Evolutionary conservation across 92 coral and sea anemone genomes (phyloP).

Genomic region (Siderastrea siderea): DNA sequence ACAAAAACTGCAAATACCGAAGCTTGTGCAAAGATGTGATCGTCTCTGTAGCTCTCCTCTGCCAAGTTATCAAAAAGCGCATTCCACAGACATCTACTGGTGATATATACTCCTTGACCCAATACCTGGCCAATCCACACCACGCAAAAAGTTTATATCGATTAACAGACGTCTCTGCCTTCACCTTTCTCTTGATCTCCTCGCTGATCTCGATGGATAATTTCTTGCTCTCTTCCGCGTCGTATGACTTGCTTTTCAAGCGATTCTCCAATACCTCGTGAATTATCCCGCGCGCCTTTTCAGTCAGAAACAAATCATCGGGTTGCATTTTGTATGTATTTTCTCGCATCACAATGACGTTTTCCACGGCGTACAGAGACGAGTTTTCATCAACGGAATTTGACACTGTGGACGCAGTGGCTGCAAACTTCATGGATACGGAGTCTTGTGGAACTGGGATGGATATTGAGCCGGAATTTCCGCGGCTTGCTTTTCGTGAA

Average conservation of each 20-base stretch:
- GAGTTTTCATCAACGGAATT: neutral
- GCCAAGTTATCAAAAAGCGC: conserved; percentile 70
- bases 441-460: neutral
- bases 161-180: conserved; percentile 30
- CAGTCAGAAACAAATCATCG: conserved; percentile 48
- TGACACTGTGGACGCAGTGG: neutral
- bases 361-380: neutral
- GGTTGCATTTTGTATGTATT: conserved; percentile 82
- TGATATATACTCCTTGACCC: conserved; percentile 53
- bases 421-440: neutral
- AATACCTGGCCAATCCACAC: conserved; percentile 73
- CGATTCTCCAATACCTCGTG: conserved; percentile 48
- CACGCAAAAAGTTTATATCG: conserved; percentile 76
- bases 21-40: conserved; percentile 87
- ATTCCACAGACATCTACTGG: conserved; percentile 83
- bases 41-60: conserved; percentile 64
- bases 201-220: conserved; percentile 62
- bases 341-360: neutral
- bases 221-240: conserved; percentile 42
- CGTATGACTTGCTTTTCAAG: conserved; percentile 46
- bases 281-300: conserved; percentile 41
- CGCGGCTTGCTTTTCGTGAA: neutral
- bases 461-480: neutral
- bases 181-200: conserved; percentile 63
- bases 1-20: conserved; percentile 82